phyloP scores from a whole-genome alignment of 53 echinoderm and acorn worm genomes.

The Astropecten irregularis region DNA sequence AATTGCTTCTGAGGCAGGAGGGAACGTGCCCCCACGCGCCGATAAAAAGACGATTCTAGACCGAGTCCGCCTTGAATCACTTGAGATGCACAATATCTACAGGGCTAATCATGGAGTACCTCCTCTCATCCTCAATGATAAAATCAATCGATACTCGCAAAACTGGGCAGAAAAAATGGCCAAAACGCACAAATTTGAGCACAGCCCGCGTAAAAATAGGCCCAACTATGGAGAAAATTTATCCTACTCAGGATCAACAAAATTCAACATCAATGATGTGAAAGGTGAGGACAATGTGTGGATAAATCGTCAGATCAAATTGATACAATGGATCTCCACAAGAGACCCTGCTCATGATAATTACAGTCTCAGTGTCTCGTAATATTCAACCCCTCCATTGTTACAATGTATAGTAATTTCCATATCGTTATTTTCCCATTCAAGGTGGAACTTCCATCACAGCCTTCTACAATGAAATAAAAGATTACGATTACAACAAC shows the following conservation, averaged over 20 bases:
- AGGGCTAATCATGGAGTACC: slow-evolving; percentile 22
- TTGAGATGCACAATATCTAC: slow-evolving; percentile 28
- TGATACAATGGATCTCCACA: too few species aligned
- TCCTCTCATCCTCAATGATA: neutral
- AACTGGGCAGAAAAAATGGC: slow-evolving; percentile 34
- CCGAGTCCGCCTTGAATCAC: neutral
- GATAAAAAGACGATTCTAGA: neutral
- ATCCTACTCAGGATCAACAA: slow-evolving; percentile 12
- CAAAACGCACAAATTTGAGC: neutral
- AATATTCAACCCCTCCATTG: too few species aligned
- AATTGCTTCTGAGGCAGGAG: neutral
- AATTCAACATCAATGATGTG: neutral
- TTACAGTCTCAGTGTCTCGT: too few species aligned
- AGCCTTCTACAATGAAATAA: slow-evolving; percentile 24
- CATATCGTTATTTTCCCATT: too few species aligned
- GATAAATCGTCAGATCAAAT: too few species aligned
- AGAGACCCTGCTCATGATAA: too few species aligned
- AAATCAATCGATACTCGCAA: slow-evolving; percentile 2
- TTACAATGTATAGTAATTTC: too few species aligned
- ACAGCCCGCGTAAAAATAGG: neutral
- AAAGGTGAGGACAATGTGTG: slow-evolving; percentile 18
- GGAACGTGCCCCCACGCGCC: neutral
- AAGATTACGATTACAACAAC: slow-evolving; percentile 19
- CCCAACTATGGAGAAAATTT: slow-evolving; percentile 31
- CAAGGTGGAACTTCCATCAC: slow-evolving; percentile 1